Percentiles rank a stretch among this genome's conserved stretches.
These are phyloP conservation scores for Ariopsis seemanni DNA, from an alignment of 2,113 vertebrate genomes.

Conservation along the genomic window DNA sequence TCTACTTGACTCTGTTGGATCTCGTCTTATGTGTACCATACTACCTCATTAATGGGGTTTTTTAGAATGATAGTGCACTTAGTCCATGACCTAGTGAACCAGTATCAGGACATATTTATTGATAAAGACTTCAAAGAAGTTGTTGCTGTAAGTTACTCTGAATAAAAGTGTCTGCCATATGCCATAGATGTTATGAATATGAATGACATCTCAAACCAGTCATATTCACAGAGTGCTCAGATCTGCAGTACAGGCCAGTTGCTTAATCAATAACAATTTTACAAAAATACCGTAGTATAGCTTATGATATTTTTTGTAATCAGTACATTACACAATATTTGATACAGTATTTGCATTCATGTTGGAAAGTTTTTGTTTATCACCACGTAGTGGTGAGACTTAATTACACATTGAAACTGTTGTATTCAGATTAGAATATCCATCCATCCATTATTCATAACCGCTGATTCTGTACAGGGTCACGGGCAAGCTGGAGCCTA, in stretches of 20 bases:
- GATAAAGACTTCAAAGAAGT: background rate
- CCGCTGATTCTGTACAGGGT: too few relatives aligned
- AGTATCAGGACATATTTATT: background rate
- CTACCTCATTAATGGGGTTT: background rate
- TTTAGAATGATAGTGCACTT: background rate
- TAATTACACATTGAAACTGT: too few relatives aligned
- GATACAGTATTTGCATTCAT: too few relatives aligned
- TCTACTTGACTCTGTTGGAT: background rate
- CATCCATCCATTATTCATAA: too few relatives aligned
- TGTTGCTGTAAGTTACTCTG: background rate
- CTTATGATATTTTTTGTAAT: background rate
- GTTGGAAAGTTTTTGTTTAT: too few relatives aligned
- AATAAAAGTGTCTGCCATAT: background rate
- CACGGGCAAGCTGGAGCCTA: too few relatives aligned
- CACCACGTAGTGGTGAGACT: too few relatives aligned
- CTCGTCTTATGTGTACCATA: background rate
- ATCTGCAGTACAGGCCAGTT: background rate
- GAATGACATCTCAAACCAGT: background rate
- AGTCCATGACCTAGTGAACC: background rate
- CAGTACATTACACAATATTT: background rate
- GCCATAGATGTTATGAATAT: background rate
- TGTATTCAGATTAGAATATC: too few relatives aligned
- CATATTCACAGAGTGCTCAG: background rate
- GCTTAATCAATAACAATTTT: background rate
- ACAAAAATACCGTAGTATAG: background rate